phyloP scores from a whole-genome alignment of 2,888 invertebrate species.

The Tineola bisselliella region DNA sequence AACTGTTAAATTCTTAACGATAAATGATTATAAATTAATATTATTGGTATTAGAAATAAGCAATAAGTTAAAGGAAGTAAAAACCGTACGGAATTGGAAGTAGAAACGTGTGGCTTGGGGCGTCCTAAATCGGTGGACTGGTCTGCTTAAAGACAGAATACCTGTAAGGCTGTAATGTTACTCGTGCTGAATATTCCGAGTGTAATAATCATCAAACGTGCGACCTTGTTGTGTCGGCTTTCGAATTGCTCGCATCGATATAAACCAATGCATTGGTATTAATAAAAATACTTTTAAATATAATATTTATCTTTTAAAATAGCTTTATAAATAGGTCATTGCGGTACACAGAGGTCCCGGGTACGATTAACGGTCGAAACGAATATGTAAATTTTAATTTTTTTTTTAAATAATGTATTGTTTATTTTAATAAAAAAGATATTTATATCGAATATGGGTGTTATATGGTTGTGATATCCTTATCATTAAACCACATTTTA shows the following conservation, averaged over 20 bases:
- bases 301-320: too few relatives aligned
- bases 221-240: constrained; percentile 16
- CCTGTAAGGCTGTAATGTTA: constrained; percentile 3
- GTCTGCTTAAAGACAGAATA: not conserved
- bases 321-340: too few relatives aligned
- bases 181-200: constrained; percentile 10
- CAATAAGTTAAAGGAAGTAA: not conserved
- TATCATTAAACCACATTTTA: too few relatives aligned
- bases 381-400: too few relatives aligned
- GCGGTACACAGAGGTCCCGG: too few relatives aligned
- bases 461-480: too few relatives aligned
- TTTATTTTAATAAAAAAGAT: too few relatives aligned
- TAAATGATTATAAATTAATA: too few relatives aligned
- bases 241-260: constrained; percentile 11
- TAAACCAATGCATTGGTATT: not conserved
- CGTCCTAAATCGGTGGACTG: constrained; percentile 1
- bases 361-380: too few relatives aligned
- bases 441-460: too few relatives aligned
- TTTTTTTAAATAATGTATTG: too few relatives aligned
- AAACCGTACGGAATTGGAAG: constrained; percentile 1
- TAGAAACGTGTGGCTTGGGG: not conserved
- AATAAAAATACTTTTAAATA: not conserved
- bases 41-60: not conserved
- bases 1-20: not conserved
- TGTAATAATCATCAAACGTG: constrained; percentile 8